Conservation (phyloP, 2,888 invertebrate species). For the Heliconius hortense region DNA sequence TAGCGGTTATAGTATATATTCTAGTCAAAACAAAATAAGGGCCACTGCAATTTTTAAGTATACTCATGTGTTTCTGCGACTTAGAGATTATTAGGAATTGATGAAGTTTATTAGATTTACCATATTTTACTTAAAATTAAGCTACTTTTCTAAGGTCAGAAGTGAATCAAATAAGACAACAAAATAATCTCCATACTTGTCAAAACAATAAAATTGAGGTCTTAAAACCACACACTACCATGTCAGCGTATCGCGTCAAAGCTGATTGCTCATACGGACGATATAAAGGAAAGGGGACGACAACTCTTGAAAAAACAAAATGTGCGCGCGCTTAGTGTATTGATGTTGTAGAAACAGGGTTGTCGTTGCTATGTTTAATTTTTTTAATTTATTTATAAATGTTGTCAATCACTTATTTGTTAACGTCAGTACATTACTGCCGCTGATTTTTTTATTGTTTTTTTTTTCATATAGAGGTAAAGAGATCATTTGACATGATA, state of each 20-base stretch:
- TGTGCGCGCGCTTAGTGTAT: constrained; percentile 23
- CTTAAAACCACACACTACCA: neutral
- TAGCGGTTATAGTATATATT: too few relatives aligned
- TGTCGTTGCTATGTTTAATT: neutral
- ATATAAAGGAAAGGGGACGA: constrained; percentile 24
- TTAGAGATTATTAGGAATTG: too few relatives aligned
- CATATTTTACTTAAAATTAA: neutral
- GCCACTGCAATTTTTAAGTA: too few relatives aligned
- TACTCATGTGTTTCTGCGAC: too few relatives aligned
- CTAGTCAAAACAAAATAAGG: too few relatives aligned
- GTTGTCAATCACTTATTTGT: too few relatives aligned
- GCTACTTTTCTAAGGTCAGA: neutral
- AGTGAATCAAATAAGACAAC: too few relatives aligned
- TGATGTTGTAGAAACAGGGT: constrained; percentile 3
- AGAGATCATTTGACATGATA: too few relatives aligned
- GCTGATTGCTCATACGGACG: constrained; percentile 12
- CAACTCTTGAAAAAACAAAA: constrained; percentile 12
- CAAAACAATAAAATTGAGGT: neutral
- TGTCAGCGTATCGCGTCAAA: neutral
- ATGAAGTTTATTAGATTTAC: too few relatives aligned
- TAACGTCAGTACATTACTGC: neutral
- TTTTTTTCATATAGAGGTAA: neutral
- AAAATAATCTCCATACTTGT: neutral
- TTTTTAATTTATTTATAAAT: neutral
- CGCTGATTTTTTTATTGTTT: neutral